Percentiles rank a stretch among this genome's conserved stretches.
Evolutionary conservation across 2,888 invertebrate species (phyloP).

Genomic region (Melipona beecheii): DNA sequence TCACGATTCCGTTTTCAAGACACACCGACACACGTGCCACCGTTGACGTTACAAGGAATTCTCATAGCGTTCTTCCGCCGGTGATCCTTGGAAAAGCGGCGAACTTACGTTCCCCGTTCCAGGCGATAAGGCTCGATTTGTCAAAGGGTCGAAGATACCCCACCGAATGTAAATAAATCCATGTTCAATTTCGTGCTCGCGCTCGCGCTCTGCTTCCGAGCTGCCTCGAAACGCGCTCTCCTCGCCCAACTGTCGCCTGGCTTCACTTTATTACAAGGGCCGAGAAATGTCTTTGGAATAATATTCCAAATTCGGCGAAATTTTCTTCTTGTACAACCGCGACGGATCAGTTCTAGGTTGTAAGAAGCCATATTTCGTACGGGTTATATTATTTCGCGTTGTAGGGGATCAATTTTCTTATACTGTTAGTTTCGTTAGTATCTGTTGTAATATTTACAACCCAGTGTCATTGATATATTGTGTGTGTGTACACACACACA

Average conservation of each 20-base stretch:
- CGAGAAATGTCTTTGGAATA: background rate
- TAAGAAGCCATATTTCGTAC: background rate
- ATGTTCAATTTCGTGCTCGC: slow-evolving; percentile 50
- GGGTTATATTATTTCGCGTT: background rate
- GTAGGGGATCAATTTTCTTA: too few relatives aligned
- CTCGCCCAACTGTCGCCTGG: background rate
- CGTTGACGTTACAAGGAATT: slow-evolving; percentile 61
- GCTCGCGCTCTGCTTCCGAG: slow-evolving; percentile 12
- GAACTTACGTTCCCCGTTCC: slow-evolving; percentile 50
- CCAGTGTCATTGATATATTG: too few relatives aligned
- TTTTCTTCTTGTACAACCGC: background rate
- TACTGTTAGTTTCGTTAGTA: too few relatives aligned
- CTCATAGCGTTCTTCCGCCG: slow-evolving; percentile 44
- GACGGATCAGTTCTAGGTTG: background rate
- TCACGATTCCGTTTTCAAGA: slow-evolving; percentile 59
- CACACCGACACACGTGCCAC: slow-evolving; percentile 26
- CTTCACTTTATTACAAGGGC: background rate
- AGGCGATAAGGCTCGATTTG: slow-evolving; percentile 71
- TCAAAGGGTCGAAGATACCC: slow-evolving; percentile 66
- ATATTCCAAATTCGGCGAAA: background rate
- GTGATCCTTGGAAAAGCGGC: slow-evolving; percentile 52
- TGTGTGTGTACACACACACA: too few relatives aligned
- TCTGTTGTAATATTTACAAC: too few relatives aligned
- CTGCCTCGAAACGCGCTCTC: background rate
- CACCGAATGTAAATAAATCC: slow-evolving; percentile 72